A percentile compares a stretch with the other conserved stretches of the same genome.
phyloP scores from a whole-genome alignment of 2,113 vertebrate genomes.

The Gobio gobio region DNA sequence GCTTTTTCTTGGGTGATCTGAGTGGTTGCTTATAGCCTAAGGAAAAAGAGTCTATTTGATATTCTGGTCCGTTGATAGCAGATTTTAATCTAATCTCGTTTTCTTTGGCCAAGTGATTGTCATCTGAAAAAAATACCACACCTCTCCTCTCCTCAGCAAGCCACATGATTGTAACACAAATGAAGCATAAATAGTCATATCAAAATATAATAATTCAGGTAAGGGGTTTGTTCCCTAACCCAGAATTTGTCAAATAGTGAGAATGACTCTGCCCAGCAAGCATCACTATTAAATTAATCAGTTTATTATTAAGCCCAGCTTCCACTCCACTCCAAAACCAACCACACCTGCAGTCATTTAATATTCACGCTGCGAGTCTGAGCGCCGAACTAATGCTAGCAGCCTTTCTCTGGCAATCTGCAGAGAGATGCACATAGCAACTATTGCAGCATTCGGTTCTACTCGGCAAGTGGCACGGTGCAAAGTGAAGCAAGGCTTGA shows the following conservation, averaged over 20 bases:
- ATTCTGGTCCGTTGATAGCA: background rate
- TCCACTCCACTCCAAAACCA: constrained; percentile 50
- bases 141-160: background rate
- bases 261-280: constrained; percentile 46
- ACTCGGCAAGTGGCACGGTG: background rate
- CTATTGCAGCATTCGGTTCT: background rate
- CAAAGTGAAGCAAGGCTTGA: constrained; percentile 27
- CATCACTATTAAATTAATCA: constrained; percentile 73
- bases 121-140: background rate
- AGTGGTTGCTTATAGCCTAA: background rate
- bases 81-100: background rate
- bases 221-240: background rate
- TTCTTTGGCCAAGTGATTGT: background rate
- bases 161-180: background rate
- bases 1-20: background rate
- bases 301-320: constrained; percentile 74
- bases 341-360: constrained; percentile 62
- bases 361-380: constrained; percentile 71
- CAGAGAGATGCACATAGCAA: constrained; percentile 50
- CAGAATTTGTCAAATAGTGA: background rate
- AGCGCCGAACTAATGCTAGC: constrained; percentile 59
- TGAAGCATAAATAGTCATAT: background rate
- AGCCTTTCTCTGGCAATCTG: constrained; percentile 41
- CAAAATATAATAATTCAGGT: background rate
- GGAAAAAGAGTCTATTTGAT: background rate